Evolutionary conservation across 2,888 invertebrate species (phyloP), one percentile per base, ranked within the genome.

Genomic region (Agrochola lychnidis): DNA sequence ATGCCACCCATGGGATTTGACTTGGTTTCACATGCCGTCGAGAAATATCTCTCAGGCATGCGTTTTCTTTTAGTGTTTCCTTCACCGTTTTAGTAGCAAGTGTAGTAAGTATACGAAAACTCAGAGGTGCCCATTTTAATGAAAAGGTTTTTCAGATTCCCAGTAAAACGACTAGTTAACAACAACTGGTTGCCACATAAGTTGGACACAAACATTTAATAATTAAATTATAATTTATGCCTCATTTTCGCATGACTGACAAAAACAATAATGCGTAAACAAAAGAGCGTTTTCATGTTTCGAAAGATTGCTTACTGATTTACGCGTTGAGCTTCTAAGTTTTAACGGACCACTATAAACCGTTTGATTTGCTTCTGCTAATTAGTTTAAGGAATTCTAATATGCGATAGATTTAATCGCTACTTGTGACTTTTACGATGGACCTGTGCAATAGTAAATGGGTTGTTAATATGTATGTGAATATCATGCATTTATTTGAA

Each of bases 181-280:
- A 70, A 30, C 66, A 84, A 51, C 48, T 77, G 80, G 42, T 64
- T 73, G 81, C 73, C 74, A 53, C 19, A 45, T 83, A 77, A 79
- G 80, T 72, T 57, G 51, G 48, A 77, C 83, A 76, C 59, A 80
- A 79, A 81, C 72, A 53, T 83, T 83, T 78, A 84, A 88, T 90
- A 90, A 88, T 87, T 89, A 84, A 87, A 78, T 86, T 82, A 83
- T 91, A 88, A 91, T 91, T 92, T 91, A 92, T 90, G 80, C 71
- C 83, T 89, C 85, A 90, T 90, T 90, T 91, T 90, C 85, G 84
- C 78, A 83, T 75, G 69, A 73, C 63, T 66, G 40, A 51, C 30
- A 69, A 63, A 74, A 56, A 79, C 78, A 77, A 76, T 75, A 74
- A 30, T 61, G 51, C 53, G 48, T 73, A 64, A 76, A 79, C 76